Conservation (phyloP, 2,888 invertebrate species). For the Synergus gifuensis region DNA sequence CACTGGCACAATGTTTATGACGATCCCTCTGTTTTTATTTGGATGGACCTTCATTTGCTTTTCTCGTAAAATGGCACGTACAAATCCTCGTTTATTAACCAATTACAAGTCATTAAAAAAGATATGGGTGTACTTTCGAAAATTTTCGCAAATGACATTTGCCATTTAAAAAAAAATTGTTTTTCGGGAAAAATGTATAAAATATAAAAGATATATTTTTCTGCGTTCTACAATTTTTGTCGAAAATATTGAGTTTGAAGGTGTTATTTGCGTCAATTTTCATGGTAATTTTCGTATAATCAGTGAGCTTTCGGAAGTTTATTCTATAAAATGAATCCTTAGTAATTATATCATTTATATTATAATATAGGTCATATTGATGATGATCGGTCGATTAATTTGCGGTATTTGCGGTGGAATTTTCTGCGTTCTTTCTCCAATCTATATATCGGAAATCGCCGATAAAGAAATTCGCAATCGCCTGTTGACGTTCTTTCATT, state of each 20-base stretch:
- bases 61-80: constrained; percentile 61
- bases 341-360: background rate
- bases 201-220: no score
- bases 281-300: no score
- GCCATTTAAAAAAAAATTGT: no score
- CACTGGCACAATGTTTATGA: constrained; percentile 59
- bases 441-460: constrained; percentile 70
- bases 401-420: constrained; percentile 67
- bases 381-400: constrained; percentile 66
- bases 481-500: constrained; percentile 67
- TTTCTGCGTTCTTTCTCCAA: constrained; percentile 65
- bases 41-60: constrained; percentile 67
- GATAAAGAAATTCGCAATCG: constrained; percentile 62
- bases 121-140: no score
- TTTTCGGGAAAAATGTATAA: no score
- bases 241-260: no score
- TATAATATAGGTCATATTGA: constrained; percentile 43
- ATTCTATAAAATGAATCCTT: background rate
- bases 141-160: no score
- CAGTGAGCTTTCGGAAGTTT: background rate
- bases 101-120: no score
- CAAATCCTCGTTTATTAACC: background rate
- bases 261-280: no score
- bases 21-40: constrained; percentile 59
- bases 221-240: no score